phyloP scores from a whole-genome alignment of 53 echinoderm and acorn worm species.

The Holothuria scabra region DNA sequence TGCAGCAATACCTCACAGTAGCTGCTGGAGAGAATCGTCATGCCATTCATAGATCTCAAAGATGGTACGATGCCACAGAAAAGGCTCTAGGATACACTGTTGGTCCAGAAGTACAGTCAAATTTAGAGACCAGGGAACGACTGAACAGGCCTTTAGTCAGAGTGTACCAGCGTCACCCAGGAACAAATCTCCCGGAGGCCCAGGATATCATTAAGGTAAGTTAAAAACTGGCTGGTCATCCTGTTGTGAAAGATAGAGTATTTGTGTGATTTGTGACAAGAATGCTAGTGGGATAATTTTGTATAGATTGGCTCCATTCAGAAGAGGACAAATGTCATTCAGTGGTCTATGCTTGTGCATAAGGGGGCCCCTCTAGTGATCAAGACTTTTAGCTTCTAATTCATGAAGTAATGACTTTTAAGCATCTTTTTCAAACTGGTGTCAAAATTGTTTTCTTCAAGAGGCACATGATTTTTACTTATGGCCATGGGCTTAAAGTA shows the following conservation, averaged over 20 bases:
- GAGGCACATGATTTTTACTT: no score
- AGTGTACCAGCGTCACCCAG: constrained; percentile 95
- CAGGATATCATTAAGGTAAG: constrained; percentile 96
- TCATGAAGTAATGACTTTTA: no score
- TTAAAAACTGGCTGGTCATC: background rate
- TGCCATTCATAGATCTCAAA: constrained; percentile 90
- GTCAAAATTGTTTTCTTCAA: no score
- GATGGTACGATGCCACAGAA: constrained; percentile 98
- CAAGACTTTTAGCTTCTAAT: no score
- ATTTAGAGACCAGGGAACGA: constrained; percentile 87
- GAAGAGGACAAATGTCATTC: no score
- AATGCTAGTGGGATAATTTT: no score
- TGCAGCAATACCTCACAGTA: constrained; percentile 96
- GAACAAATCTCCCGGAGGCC: constrained; percentile 95
- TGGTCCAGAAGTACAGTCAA: constrained; percentile 92
- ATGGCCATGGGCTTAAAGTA: no score
- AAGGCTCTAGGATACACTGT: constrained; percentile 92
- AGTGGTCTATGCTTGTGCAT: no score
- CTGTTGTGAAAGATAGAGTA: background rate
- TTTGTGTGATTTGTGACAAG: background rate
- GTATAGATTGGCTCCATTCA: no score
- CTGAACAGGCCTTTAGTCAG: constrained; percentile 77
- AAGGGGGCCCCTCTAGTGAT: no score
- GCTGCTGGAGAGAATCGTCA: constrained; percentile 93
- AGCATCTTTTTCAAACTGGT: no score